Conservation (phyloP, 2,797 vertebrate species). For the Nyctibius grandis region DNA sequence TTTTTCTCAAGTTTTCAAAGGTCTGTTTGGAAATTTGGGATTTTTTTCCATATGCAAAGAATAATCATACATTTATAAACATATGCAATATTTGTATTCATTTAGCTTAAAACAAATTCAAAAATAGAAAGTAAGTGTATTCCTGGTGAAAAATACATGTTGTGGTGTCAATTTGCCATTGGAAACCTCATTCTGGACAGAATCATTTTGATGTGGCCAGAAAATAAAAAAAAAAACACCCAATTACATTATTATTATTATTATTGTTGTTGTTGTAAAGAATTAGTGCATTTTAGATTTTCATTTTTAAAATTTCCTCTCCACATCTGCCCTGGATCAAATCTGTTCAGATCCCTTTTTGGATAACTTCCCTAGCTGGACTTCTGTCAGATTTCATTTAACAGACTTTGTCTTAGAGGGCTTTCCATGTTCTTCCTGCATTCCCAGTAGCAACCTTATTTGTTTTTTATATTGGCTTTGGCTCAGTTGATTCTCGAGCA, state of each 20-base stretch:
- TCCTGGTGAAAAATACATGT: background rate
- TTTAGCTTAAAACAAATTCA: background rate
- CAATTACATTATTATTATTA: background rate
- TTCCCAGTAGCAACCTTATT: background rate
- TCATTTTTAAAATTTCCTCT: background rate
- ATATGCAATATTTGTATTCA: background rate
- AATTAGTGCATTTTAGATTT: background rate
- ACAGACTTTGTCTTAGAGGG: background rate
- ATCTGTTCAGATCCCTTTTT: background rate
- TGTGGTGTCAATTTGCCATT: background rate
- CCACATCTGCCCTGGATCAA: background rate
- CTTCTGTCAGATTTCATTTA: background rate
- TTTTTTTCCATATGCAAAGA: background rate
- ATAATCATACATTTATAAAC: background rate
- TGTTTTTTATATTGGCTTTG: background rate
- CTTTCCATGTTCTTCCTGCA: background rate
- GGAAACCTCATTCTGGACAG: background rate
- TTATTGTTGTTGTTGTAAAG: background rate
- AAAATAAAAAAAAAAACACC: background rate
- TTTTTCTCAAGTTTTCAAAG: background rate
- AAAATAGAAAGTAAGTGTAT: background rate
- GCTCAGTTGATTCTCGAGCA: background rate
- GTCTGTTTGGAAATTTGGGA: background rate
- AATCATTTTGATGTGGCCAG: background rate
- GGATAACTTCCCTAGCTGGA: background rate